Percentiles rank a stretch among this genome's conserved stretches.
These are phyloP conservation scores for Ptilodon capucinus DNA, from an alignment of 2,888 invertebrate genomes.

Conservation along the genomic window DNA sequence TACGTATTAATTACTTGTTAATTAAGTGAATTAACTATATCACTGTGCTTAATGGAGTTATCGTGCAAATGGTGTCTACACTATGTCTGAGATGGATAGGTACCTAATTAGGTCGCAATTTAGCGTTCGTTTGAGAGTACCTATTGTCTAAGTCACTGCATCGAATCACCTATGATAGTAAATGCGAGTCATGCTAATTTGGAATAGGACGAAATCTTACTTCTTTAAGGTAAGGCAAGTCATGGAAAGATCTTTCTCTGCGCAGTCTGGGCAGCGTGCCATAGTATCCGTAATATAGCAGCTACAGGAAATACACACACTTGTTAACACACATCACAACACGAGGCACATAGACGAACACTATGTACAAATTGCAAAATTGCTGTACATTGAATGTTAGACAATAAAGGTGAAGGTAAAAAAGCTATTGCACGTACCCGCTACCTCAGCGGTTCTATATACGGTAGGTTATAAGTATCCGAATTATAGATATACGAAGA, in stretches of 20 bases:
- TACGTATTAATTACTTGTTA: constrained; percentile 27
- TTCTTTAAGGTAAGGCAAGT: constrained; percentile 89
- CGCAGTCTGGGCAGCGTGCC: constrained; percentile 88
- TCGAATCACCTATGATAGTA: constrained; percentile 18
- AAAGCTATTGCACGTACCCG: constrained; percentile 10
- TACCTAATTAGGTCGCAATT: neutral
- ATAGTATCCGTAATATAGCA: constrained; percentile 87
- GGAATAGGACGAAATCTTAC: constrained; percentile 78
- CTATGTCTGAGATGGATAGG: neutral
- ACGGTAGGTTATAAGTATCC: neutral
- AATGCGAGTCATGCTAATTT: constrained; percentile 55
- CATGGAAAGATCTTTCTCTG: constrained; percentile 90
- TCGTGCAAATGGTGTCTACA: constrained; percentile 16
- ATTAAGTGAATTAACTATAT: constrained; percentile 12
- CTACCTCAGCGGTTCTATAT: neutral
- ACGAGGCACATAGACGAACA: constrained; percentile 9
- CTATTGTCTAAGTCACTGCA: constrained; percentile 10
- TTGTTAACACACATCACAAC: constrained; percentile 37
- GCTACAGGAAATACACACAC: constrained; percentile 79
- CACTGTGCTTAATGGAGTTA: constrained; percentile 6
- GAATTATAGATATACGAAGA: neutral
- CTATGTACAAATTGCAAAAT: constrained; percentile 10
- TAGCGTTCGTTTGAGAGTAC: neutral
- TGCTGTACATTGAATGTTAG: constrained; percentile 9
- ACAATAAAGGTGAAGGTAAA: constrained; percentile 26